Conservation (phyloP, 1,140 invertebrate genomes). For the Pollicipes pollicipes region DNA sequence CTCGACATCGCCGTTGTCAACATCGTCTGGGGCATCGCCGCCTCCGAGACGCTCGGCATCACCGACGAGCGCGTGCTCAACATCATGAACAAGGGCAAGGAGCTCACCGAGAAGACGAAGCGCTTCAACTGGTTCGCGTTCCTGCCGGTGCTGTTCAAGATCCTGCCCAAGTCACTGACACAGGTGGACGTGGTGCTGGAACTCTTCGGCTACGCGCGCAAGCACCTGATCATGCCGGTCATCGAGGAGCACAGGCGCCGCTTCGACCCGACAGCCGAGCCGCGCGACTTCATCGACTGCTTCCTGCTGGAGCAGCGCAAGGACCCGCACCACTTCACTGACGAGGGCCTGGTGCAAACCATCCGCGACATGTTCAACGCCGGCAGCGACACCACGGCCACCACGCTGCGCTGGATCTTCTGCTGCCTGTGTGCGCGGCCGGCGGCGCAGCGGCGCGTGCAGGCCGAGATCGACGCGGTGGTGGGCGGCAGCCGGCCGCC, state of each 20-base stretch:
- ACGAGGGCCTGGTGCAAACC: not conserved
- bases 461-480: constrained; percentile 24
- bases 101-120: not conserved
- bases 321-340: not conserved
- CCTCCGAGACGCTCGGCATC: not conserved
- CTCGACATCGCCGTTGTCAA: not conserved
- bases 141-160: not conserved
- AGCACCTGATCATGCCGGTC: not conserved
- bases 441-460: constrained; percentile 21
- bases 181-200: not conserved
- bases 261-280: not conserved
- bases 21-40: not conserved
- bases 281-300: not conserved
- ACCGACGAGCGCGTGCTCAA: not conserved
- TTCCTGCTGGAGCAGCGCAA: not conserved
- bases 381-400: constrained; percentile 24
- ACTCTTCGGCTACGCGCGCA: not conserved
- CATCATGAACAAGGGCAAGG: not conserved
- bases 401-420: constrained; percentile 22
- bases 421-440: constrained; percentile 24
- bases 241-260: not conserved
- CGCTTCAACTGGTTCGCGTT: not conserved
- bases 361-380: constrained; percentile 23
- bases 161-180: not conserved
- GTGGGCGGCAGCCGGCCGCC: constrained; percentile 17